Evolutionary conservation across 92 coral and sea anemone species (phyloP).

Genomic region (Anthopleura xanthogrammica): DNA sequence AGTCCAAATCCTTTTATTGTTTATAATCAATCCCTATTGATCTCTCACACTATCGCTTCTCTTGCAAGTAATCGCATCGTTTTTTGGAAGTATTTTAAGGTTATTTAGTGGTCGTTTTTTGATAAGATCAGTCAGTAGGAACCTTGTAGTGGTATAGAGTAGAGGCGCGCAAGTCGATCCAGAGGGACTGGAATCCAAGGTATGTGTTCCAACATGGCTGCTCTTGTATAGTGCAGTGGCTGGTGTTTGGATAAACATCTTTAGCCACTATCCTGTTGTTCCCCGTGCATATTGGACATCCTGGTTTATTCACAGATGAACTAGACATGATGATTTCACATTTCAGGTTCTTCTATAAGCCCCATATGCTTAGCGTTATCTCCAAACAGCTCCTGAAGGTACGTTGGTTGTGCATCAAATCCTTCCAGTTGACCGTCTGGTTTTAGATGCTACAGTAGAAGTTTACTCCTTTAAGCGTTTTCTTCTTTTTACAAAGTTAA

Average conservation of each 20-base stretch:
- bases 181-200: slow-evolving; percentile 6
- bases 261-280: too few relatives aligned
- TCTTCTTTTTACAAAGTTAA: background rate
- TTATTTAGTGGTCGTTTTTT: background rate
- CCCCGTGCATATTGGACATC: too few relatives aligned
- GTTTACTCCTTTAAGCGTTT: too few relatives aligned
- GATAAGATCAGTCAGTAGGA: background rate
- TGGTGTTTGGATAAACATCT: too few relatives aligned
- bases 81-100: background rate
- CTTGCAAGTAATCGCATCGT: background rate
- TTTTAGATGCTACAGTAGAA: background rate
- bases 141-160: too few relatives aligned
- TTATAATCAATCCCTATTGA: background rate
- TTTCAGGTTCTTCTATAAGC: slow-evolving; percentile 14
- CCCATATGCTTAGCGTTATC: background rate
- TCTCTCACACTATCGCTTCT: background rate
- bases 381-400: slow-evolving; percentile 28
- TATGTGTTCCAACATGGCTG: background rate
- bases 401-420: background rate
- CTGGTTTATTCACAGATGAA: background rate
- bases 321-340: slow-evolving; percentile 12
- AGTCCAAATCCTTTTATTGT: background rate
- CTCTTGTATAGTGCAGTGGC: too few relatives aligned
- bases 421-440: background rate
- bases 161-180: background rate